Conservation (phyloP, 2,797 vertebrate species). For the Poeciliopsis paucimaculata region DNA sequence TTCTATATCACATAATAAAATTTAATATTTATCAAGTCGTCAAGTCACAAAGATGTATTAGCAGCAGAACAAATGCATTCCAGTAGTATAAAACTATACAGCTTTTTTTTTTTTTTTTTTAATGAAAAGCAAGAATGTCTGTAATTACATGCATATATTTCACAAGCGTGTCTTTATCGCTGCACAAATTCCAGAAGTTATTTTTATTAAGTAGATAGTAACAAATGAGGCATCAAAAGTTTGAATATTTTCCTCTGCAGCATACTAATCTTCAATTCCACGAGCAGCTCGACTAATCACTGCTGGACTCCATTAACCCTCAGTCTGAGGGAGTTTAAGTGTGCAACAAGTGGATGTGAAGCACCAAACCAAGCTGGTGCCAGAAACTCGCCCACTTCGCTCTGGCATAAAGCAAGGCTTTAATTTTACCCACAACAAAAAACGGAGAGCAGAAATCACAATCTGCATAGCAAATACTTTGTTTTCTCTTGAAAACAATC, state of each 20-base stretch:
- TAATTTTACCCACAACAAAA: background rate
- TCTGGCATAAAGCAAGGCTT: constrained; percentile 13
- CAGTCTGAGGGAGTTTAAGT: constrained; percentile 15
- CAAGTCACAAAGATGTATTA: constrained; percentile 1
- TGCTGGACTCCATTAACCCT: constrained; percentile 21
- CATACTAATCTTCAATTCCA: background rate
- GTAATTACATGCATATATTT: background rate
- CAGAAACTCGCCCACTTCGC: constrained; percentile 12
- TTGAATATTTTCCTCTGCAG: background rate
- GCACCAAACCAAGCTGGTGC: constrained; percentile 19
- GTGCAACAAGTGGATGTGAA: constrained; percentile 52
- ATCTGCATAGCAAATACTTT: constrained; percentile 14
- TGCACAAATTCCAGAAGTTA: constrained; percentile 13
- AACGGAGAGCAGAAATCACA: constrained; percentile 10
- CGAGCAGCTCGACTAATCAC: constrained; percentile 1
- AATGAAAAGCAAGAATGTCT: background rate
- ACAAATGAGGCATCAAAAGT: background rate
- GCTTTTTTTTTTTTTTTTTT: background rate
- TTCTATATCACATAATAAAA: background rate
- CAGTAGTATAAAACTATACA: background rate
- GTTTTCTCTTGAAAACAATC: constrained; percentile 6
- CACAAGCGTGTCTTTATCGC: background rate
- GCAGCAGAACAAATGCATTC: constrained; percentile 18
- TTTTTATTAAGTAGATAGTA: background rate
- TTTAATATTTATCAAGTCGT: background rate